A percentile compares a stretch with the other conserved stretches of the same genome.
These are phyloP conservation scores for Dinomys branickii DNA, from an alignment of 2,113 vertebrate genomes.

Conservation along the genomic window DNA sequence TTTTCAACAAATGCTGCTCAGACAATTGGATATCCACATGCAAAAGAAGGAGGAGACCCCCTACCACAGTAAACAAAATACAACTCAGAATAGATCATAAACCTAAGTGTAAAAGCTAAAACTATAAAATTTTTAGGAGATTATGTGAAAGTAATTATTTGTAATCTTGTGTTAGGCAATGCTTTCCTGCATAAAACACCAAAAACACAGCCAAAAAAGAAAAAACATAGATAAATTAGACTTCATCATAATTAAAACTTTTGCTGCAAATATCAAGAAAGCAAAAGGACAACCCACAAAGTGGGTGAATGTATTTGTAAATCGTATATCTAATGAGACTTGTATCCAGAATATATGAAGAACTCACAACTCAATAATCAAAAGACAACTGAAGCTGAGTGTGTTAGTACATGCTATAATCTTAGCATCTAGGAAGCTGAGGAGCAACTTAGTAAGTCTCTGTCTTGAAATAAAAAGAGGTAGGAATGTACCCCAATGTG, in stretches of 20 bases:
- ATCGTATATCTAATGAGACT: conserved; percentile 1
- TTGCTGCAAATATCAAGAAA: conserved; percentile 22
- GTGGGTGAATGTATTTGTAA: conserved; percentile 21
- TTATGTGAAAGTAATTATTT: conserved; percentile 35
- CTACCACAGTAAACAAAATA: conserved; percentile 21
- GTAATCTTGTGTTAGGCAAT: background rate
- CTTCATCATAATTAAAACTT: conserved; percentile 40
- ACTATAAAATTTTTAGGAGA: conserved; percentile 24
- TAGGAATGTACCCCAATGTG: background rate
- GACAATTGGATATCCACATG: background rate
- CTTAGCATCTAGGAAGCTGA: background rate
- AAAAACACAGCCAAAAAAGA: conserved; percentile 7
- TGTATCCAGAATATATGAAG: conserved; percentile 2
- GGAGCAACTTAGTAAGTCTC: background rate
- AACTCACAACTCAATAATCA: background rate
- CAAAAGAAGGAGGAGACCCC: conserved; percentile 1
- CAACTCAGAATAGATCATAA: conserved; percentile 14
- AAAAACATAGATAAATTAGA: background rate
- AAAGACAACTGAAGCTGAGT: background rate
- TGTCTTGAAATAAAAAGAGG: background rate
- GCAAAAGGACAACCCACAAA: background rate
- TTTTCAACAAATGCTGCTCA: conserved; percentile 4
- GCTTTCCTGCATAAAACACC: conserved; percentile 6
- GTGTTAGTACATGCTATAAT: background rate
- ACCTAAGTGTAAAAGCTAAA: conserved; percentile 21